phyloP scores from a whole-genome alignment of 2,888 invertebrate species.

The Xestia xanthographa region DNA sequence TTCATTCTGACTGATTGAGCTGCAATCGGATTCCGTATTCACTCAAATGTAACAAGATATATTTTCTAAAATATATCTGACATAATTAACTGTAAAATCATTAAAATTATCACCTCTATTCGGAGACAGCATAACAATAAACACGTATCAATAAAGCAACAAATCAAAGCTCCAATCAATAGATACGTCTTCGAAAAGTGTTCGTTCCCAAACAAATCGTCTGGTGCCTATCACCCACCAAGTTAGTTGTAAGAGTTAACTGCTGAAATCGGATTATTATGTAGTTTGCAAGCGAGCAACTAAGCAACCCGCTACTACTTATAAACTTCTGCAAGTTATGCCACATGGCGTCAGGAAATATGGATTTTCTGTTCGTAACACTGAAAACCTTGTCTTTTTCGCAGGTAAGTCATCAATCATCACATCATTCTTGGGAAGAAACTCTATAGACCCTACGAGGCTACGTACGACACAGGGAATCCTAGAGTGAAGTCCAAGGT shows the following conservation, averaged over 20 bases:
- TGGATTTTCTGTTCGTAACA: constrained; percentile 4
- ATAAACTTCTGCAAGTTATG: constrained; percentile 45
- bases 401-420: neutral
- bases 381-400: neutral
- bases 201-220: constrained; percentile 11
- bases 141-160: constrained; percentile 6
- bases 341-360: constrained; percentile 34
- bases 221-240: constrained; percentile 22
- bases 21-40: too few species aligned
- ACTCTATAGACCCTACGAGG: neutral
- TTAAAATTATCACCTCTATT: neutral
- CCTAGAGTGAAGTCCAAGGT: neutral
- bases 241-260: constrained; percentile 45
- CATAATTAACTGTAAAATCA: rapidly evolving
- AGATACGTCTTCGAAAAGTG: neutral
- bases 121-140: constrained; percentile 4
- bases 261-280: constrained; percentile 57
- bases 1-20: too few species aligned
- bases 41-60: neutral
- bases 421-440: neutral
- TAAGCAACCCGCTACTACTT: constrained; percentile 36
- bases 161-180: constrained; percentile 18
- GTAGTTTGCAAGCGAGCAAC: constrained; percentile 44
- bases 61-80: neutral
- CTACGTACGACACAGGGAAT: neutral